Conservation (phyloP, 2,888 invertebrate genomes). For the Dryadula phaetusa region DNA sequence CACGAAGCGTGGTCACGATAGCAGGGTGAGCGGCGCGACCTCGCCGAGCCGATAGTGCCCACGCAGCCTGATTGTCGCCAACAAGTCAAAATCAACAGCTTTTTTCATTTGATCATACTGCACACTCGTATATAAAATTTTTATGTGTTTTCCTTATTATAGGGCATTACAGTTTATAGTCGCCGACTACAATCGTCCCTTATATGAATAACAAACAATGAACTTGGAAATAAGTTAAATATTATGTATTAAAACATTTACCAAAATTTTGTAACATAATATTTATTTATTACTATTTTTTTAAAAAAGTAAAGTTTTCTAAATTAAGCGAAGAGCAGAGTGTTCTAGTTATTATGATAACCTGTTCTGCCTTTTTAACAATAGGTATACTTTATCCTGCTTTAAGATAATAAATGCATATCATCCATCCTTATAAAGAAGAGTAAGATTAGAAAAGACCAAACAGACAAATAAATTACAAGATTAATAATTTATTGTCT, state of each 20-base stretch:
- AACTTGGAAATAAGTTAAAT: background rate
- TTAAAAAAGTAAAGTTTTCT: background rate
- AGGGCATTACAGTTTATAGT: background rate
- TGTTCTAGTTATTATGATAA: too few species aligned
- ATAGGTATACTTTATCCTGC: too few species aligned
- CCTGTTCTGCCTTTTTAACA: too few species aligned
- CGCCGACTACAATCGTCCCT: background rate
- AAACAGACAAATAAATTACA: too few species aligned
- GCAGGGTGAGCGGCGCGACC: conserved; percentile 80
- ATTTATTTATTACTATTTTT: background rate
- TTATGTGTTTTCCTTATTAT: conserved; percentile 17
- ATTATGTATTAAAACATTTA: too few species aligned
- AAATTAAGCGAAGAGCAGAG: background rate
- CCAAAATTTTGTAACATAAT: background rate
- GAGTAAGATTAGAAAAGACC: too few species aligned
- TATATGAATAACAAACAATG: background rate
- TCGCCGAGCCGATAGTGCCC: conserved; percentile 75
- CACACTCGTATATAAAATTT: conserved; percentile 37
- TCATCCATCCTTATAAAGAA: too few species aligned
- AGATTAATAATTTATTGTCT: too few species aligned
- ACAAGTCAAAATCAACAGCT: conserved; percentile 60
- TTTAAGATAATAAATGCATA: too few species aligned
- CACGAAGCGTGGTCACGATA: conserved; percentile 65
- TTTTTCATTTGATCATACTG: conserved; percentile 53
- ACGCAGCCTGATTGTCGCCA: conserved; percentile 83